Evolutionary conservation across 2,797 vertebrate genomes (phyloP), one percentile per base, ranked within the genome.

Genomic region (Tapera naevia): DNA sequence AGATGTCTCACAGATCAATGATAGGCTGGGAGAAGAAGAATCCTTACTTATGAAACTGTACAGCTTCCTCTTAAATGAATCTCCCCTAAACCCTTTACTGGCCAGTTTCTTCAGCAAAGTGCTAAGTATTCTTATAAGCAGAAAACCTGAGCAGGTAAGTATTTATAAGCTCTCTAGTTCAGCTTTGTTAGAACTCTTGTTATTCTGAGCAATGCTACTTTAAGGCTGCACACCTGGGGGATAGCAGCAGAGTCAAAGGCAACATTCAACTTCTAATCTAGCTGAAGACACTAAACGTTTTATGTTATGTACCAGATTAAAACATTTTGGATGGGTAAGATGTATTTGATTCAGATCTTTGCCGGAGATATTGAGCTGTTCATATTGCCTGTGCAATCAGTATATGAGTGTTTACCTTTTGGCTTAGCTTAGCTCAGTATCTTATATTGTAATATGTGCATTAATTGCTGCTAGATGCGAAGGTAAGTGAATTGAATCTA

Each of bases 91-190:
- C 96, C 99, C 99, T 9, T 98, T 99, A 39, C 97, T 99, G 93
- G 99, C 99, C 97, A 99, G 99, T 97, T 99, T 99, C 97, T 99
- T 99, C 98, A 99, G 99, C 97, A 99, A 99, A 97, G 99, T 99
- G 94, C 98, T 99, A 92, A 99, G 99, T 96, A 99, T 99, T 97
- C 99, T 99, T 91, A 99, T 99, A 97, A 99, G 99, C 97, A 98
- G 99, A 95, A 99, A 99, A 96, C 99, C 99, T 80, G 99, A 99
- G 97, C 99, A 99, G 99, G 99, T 99, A 96, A 95, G 87, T 91
- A 57, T 13, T 28, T 85, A 37, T 7, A 62, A 60, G 24, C 30
- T 81, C 14, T 43, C 9, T n/a, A 22, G 0, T 86, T 78, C n/a
- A n/a, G n/a, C n/a, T n/a, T n/a, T n/a, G n/a, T n/a, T n/a, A n/a